Conservation (phyloP, 2,888 invertebrate genomes). For the Uloborus plumipes region DNA sequence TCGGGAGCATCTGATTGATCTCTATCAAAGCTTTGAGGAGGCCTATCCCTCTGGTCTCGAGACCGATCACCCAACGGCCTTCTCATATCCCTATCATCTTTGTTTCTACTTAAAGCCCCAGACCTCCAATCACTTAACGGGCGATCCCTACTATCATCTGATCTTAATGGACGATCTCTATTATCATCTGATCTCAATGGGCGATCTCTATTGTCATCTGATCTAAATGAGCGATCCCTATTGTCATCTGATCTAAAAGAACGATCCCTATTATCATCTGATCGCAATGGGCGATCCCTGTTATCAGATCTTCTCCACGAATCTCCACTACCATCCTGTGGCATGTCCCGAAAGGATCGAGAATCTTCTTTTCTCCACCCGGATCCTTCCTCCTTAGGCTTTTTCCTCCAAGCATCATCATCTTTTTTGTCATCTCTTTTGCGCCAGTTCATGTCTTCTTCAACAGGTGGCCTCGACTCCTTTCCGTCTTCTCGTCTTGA, state of each 20-base stretch:
- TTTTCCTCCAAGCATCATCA: slow-evolving; percentile 25
- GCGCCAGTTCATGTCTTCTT: not conserved
- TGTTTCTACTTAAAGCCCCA: slow-evolving; percentile 15
- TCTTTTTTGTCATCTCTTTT: slow-evolving; percentile 3
- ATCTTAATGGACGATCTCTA: not conserved
- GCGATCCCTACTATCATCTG: not conserved
- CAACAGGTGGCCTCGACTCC: slow-evolving; percentile 6
- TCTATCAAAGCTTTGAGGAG: not conserved
- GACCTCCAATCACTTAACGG: slow-evolving; percentile 1
- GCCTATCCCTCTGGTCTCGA: slow-evolving; percentile 20
- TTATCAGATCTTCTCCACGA: not conserved
- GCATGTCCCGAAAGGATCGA: not conserved
- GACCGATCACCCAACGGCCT: not conserved
- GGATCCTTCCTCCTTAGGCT: not conserved
- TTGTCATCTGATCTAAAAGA: not conserved
- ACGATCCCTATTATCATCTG: slow-evolving; percentile 23
- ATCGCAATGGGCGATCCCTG: not conserved
- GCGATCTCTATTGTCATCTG: slow-evolving; percentile 39
- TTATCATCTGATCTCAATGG: slow-evolving; percentile 38
- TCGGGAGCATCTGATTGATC: slow-evolving; percentile 5
- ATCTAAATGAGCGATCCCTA: slow-evolving; percentile 23
- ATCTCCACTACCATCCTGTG: not conserved
- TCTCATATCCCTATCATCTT: not conserved
- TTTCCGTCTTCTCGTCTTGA: too few species aligned
- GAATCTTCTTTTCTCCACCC: not conserved